These are phyloP conservation scores for Drosophila ambigua DNA, from an alignment of 1,140 invertebrate species.

Conservation along the genomic window DNA sequence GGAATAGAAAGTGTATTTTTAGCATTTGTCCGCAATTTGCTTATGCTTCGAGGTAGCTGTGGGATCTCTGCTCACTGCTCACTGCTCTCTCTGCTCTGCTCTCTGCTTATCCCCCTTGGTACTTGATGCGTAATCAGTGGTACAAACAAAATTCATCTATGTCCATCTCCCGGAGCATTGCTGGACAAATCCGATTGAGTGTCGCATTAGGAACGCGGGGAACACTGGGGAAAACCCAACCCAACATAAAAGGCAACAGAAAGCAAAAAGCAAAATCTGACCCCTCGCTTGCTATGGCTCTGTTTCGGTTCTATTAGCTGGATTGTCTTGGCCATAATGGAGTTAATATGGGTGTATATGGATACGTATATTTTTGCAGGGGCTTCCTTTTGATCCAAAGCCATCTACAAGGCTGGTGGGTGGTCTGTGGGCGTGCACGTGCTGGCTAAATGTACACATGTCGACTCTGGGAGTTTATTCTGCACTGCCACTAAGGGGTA, in stretches of 20 bases:
- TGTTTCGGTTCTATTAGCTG: constrained; percentile 56
- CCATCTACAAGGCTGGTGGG: constrained; percentile 9
- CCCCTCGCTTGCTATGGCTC: constrained; percentile 1
- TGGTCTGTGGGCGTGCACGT: constrained; percentile 18
- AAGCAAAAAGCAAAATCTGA: constrained; percentile 15
- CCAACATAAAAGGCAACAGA: constrained; percentile 1
- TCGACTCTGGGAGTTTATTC: constrained; percentile 36
- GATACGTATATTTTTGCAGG: constrained; percentile 27
- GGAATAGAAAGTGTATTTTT: constrained; percentile 62
- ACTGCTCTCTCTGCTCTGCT: not conserved
- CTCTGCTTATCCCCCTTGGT: constrained; percentile 30
- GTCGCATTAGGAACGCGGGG: constrained; percentile 58
- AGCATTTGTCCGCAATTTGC: constrained; percentile 60
- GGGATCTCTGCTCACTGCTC: too few relatives aligned
- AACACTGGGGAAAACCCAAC: not conserved
- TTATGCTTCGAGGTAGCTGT: constrained; percentile 26
- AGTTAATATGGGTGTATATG: constrained; percentile 64
- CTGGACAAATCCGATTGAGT: constrained; percentile 73
- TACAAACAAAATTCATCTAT: constrained; percentile 63
- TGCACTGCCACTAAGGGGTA: not conserved
- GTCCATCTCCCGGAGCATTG: constrained; percentile 61
- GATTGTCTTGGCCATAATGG: constrained; percentile 76
- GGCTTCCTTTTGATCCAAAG: constrained; percentile 68
- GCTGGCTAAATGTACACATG: constrained; percentile 14
- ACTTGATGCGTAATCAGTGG: constrained; percentile 74